Evolutionary conservation across 2,888 invertebrate genomes (phyloP), one percentile per base, ranked within the genome.

Genomic region (Apamea anceps): DNA sequence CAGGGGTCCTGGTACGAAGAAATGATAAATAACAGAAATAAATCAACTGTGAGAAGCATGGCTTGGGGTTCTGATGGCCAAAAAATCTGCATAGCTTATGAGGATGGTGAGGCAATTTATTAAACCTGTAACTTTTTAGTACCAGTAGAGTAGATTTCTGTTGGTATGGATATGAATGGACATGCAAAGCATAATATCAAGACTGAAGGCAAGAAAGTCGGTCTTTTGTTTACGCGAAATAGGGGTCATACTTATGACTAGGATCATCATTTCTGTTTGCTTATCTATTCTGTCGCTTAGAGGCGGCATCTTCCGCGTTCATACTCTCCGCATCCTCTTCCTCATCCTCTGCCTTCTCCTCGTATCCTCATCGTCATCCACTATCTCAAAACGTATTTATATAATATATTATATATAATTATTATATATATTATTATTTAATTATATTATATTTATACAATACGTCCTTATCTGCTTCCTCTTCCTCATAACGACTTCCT

Each of bases 1-100:
- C 95, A 98, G 98, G 99, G 99, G 32, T 98, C 99, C 0, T 99
- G 99, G 99, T 99, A 99, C 96, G 99, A 99, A 96, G 99, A 99
- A 96, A 99, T 99, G 99, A 99, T 99, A 89, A 99, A 99, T 94
- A 99, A 99, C 95, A 98, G 99, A 80, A 99, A 99, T 93, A 99
- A 99, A 93, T 99, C 99, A 0, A 98, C 99, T 0, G 99, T 99
- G 0, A 98, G 98, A 90, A 99, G 99, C 77, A 99, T 99, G 99
- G 98, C 99, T n/a, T 99, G 99, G 99, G 99, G 99, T 90, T 98
- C 98, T 48, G 99, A 99, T 96, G 99, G 99, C 1, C 98, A 98
- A 91, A 99, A 99, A 96, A 99, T 99, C 87, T 99, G 99, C 93
- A 99, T 99, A 91, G 99, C 99, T 3, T 99, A 99, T 97, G 99